Percentiles rank a stretch among this genome's conserved stretches.
Conservation (phyloP, 2,113 vertebrate species). For the Clarias magur region DNA sequence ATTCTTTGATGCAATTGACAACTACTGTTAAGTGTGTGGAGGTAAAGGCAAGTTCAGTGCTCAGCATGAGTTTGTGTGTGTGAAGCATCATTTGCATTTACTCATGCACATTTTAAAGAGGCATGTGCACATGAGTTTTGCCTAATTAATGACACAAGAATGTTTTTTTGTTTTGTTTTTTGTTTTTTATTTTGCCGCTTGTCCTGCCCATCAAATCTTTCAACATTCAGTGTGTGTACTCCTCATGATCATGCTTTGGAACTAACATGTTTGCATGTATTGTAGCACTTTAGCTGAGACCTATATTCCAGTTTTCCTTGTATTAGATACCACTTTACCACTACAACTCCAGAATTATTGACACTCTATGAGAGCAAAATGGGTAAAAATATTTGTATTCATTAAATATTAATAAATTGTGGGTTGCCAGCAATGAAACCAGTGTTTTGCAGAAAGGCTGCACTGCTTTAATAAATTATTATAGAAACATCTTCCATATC, state of each 20-base stretch:
- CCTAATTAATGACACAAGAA: neutral
- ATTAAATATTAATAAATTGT: neutral
- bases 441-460: neutral
- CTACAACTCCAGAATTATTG: conserved; percentile 10
- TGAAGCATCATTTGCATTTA: conserved; percentile 13
- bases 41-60: conserved; percentile 55
- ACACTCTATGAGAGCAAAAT: neutral
- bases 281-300: neutral
- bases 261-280: conserved; percentile 8
- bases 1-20: conserved; percentile 87
- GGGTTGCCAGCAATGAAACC: neutral
- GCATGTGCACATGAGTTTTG: neutral
- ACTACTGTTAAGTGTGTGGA: conserved; percentile 80
- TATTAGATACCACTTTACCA: neutral
- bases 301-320: neutral
- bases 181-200: neutral
- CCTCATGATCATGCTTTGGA: conserved; percentile 7
- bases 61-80: conserved; percentile 31
- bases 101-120: neutral
- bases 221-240: neutral
- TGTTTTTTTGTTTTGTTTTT: neutral
- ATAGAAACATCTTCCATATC: neutral
- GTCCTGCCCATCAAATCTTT: neutral
- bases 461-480: neutral
- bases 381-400: neutral